Conservation (phyloP, 2,888 invertebrate species). For the Lobophora halterata region DNA sequence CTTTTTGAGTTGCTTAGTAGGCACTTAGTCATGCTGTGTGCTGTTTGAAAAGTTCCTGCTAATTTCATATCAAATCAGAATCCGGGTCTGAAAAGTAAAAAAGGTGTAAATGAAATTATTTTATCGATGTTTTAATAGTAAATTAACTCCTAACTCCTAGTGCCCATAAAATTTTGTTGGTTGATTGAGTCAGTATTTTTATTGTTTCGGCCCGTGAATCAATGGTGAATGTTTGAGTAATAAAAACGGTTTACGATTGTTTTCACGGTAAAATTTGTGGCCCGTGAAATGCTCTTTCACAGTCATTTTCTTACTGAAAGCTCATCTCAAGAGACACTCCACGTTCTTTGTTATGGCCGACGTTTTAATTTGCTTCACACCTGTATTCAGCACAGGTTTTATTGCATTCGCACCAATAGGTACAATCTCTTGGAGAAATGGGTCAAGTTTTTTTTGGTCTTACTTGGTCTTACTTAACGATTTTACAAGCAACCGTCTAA, state of each 20-base stretch:
- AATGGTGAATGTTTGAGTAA: constrained; percentile 78
- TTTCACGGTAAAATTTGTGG: constrained; percentile 78
- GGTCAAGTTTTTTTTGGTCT: constrained; percentile 16
- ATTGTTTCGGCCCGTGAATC: constrained; percentile 77
- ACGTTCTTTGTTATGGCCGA: constrained; percentile 51
- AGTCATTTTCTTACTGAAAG: constrained; percentile 65
- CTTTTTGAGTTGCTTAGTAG: constrained; percentile 4
- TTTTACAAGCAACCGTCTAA: too few species aligned
- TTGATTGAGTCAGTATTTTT: constrained; percentile 81
- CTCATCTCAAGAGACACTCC: constrained; percentile 53
- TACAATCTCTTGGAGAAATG: constrained; percentile 14
- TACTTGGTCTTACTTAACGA: too few species aligned
- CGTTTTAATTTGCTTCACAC: constrained; percentile 40
- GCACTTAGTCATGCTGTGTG: too few species aligned
- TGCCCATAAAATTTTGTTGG: constrained; percentile 70
- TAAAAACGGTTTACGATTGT: constrained; percentile 78
- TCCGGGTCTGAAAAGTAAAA: too few species aligned
- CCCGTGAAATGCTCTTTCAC: constrained; percentile 69
- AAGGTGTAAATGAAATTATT: constrained; percentile 72
- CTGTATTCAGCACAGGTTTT: constrained; percentile 34
- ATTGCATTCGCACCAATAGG: constrained; percentile 18
- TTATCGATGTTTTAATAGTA: constrained; percentile 65
- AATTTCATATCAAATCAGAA: too few species aligned
- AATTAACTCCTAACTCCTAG: constrained; percentile 74
- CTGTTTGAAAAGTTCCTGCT: too few species aligned